Conservation (phyloP, 2,113 vertebrate species). For the Rhinopomastus cyanomelas region DNA sequence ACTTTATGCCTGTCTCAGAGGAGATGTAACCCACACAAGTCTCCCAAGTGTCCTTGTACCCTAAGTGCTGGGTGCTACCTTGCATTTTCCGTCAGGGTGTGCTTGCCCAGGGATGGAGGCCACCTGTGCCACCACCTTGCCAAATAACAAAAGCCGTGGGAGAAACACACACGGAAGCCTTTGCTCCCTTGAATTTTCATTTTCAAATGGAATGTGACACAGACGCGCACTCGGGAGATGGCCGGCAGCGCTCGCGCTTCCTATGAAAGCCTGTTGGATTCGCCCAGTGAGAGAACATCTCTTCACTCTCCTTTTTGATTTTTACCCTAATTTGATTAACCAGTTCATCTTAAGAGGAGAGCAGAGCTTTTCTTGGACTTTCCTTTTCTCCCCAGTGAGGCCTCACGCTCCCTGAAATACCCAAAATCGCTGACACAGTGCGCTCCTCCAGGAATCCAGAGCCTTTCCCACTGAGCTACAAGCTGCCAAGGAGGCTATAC, state of each 20-base stretch:
- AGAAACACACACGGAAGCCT: background rate
- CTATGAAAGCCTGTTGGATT: background rate
- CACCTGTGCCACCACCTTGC: background rate
- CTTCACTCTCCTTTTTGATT: background rate
- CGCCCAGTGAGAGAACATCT: rapidly evolving
- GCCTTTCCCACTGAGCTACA: constrained; percentile 47
- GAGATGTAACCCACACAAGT: rapidly evolving
- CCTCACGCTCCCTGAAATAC: constrained; percentile 36
- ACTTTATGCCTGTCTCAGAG: background rate
- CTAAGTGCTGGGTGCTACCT: rapidly evolving
- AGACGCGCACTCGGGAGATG: background rate
- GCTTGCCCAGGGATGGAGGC: background rate
- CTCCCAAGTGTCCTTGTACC: background rate
- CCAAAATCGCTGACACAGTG: constrained; percentile 61
- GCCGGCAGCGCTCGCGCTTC: background rate
- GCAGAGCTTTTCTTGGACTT: background rate
- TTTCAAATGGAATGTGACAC: background rate
- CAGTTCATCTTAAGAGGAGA: background rate
- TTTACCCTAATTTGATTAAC: background rate
- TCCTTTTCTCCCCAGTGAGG: constrained; percentile 39
- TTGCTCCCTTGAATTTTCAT: background rate
- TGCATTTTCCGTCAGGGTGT: rapidly evolving
- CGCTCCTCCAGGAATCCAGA: constrained; percentile 56
- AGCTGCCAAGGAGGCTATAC: constrained; percentile 47
- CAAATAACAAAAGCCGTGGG: background rate